Evolutionary conservation across 2,888 invertebrate species (phyloP).

Genomic region (Ectropis crepuscularia): DNA sequence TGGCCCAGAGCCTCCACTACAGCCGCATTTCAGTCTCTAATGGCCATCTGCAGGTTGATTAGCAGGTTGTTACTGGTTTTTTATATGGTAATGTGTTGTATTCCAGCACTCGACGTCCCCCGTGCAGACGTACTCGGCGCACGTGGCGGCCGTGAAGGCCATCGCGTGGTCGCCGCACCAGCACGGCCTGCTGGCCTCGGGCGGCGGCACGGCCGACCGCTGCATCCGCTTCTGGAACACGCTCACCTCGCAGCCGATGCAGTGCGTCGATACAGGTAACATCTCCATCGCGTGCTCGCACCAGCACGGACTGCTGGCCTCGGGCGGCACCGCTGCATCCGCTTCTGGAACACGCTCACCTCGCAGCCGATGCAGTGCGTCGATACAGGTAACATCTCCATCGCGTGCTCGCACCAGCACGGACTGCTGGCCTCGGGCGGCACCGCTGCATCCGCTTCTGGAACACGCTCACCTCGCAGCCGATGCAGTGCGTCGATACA

Average conservation of each 20-base stretch:
- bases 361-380: conserved; percentile 99
- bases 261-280: conserved; percentile 98
- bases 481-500: conserved; percentile 99
- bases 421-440: conserved; percentile 98
- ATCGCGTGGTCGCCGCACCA: conserved; percentile 99
- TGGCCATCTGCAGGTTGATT: too few species aligned
- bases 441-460: conserved; percentile 98
- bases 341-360: conserved; percentile 99
- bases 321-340: conserved; percentile 98
- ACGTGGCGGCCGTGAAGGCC: conserved; percentile 98
- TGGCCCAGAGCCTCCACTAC: too few species aligned
- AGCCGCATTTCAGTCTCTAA: too few species aligned
- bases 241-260: conserved; percentile 98
- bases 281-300: conserved; percentile 99
- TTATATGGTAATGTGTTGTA: neutral
- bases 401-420: conserved; percentile 99
- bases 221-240: conserved; percentile 99
- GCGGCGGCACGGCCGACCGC: conserved; percentile 99
- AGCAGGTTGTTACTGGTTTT: too few species aligned
- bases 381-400: conserved; percentile 98
- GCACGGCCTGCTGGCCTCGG: conserved; percentile 97
- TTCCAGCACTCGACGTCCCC: conserved; percentile 92
- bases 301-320: conserved; percentile 97
- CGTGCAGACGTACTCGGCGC: conserved; percentile 97
- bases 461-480: conserved; percentile 99